A percentile compares a stretch with the other conserved stretches of the same genome.
These are phyloP conservation scores for Miltochrista miniata DNA, from an alignment of 2,888 invertebrate genomes.

Conservation along the genomic window DNA sequence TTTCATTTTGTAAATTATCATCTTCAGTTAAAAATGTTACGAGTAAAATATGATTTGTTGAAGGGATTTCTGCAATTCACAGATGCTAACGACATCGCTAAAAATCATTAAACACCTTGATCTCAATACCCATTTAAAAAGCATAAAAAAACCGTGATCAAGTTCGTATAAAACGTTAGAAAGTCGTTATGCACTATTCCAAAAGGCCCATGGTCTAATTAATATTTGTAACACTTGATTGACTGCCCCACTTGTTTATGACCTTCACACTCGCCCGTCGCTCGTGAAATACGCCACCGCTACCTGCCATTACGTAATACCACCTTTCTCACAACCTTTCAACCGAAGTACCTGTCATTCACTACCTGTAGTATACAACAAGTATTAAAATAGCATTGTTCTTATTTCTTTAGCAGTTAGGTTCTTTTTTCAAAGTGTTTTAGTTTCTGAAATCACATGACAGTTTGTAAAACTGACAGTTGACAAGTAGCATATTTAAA, in stretches of 20 bases:
- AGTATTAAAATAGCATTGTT: not conserved
- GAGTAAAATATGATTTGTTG: no score
- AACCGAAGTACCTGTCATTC: constrained; percentile 43
- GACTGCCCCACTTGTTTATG: not conserved
- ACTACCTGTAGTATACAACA: constrained; percentile 12
- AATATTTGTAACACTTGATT: constrained; percentile 1
- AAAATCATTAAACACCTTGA: not conserved
- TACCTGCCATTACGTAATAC: constrained; percentile 49
- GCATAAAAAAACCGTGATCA: not conserved
- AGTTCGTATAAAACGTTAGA: not conserved
- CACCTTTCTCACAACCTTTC: constrained; percentile 71
- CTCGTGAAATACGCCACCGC: constrained; percentile 37
- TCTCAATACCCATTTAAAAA: not conserved
- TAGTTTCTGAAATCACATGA: not conserved
- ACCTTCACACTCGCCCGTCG: constrained; percentile 13
- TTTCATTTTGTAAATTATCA: no score
- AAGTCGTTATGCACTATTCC: not conserved
- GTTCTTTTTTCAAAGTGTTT: not conserved
- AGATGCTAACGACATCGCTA: no score
- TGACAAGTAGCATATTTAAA: constrained; percentile 32
- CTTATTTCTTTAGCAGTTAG: not conserved
- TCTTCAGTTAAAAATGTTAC: no score
- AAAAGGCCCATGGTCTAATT: constrained; percentile 2
- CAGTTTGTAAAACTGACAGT: constrained; percentile 21
- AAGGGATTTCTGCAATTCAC: no score